A percentile compares a stretch with the other conserved stretches of the same genome.
Evolutionary conservation across 1,140 invertebrate genomes (phyloP).

Genomic region (Cydia fagiglandana): DNA sequence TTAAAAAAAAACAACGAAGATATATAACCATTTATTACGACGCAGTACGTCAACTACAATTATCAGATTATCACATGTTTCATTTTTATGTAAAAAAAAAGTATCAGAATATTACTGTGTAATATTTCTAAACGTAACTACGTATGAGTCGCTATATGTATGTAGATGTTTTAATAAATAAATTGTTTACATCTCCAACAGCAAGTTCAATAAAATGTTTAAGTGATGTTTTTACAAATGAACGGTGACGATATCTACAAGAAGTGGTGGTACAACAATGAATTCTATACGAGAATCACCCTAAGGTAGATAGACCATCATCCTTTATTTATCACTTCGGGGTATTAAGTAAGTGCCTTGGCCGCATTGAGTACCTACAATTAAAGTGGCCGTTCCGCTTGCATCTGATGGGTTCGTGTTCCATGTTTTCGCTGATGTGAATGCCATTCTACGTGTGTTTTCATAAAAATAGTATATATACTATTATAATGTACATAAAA

Average conservation of each 20-base stretch:
- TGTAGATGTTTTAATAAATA: neutral
- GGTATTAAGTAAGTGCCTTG: neutral
- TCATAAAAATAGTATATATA: conserved; percentile 22
- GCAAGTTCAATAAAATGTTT: conserved; percentile 19
- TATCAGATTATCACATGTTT: conserved; percentile 17
- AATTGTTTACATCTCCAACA: conserved; percentile 21
- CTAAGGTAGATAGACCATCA: neutral
- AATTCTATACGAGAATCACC: neutral
- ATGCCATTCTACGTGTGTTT: neutral
- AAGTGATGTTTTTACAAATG: conserved; percentile 29
- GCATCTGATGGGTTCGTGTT: neutral
- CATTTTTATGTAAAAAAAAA: conserved; percentile 15
- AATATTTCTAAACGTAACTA: conserved; percentile 17
- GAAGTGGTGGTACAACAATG: neutral
- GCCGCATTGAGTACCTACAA: neutral
- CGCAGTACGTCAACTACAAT: conserved; percentile 13
- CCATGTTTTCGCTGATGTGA: neutral
- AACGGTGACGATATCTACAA: conserved; percentile 15
- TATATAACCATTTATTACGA: conserved; percentile 14
- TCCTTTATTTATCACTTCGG: neutral
- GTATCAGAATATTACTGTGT: conserved; percentile 3
- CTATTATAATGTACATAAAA: conserved; percentile 15
- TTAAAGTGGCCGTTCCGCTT: neutral
- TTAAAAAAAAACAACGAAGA: conserved; percentile 2
- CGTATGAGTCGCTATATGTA: neutral